These are phyloP conservation scores for Drosophila kikkawai DNA, from an alignment of 1,140 invertebrate genomes.

Conservation along the genomic window DNA sequence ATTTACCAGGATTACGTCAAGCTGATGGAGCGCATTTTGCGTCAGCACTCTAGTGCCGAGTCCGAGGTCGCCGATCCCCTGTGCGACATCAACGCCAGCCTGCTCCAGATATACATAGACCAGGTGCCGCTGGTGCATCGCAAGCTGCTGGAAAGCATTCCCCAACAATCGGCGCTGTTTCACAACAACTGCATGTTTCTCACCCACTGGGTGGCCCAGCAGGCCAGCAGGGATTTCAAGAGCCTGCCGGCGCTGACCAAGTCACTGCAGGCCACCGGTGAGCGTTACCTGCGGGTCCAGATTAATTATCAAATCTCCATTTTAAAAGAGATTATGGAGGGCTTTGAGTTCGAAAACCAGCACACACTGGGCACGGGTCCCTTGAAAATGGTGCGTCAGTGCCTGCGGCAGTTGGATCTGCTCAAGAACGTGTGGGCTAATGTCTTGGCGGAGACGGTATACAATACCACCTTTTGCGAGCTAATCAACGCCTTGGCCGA, in stretches of 20 bases:
- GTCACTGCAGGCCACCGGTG: slow-evolving; percentile 88
- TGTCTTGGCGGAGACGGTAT: slow-evolving; percentile 85
- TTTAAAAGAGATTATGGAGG: slow-evolving; percentile 89
- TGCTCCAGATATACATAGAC: slow-evolving; percentile 92
- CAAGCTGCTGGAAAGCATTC: slow-evolving; percentile 91
- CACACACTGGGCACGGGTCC: slow-evolving; percentile 87
- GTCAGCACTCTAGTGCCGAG: slow-evolving; percentile 89
- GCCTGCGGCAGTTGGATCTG: slow-evolving; percentile 92
- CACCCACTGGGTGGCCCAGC: slow-evolving; percentile 87
- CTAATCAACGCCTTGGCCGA: slow-evolving; percentile 85
- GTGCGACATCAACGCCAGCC: slow-evolving; percentile 86
- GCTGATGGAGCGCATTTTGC: slow-evolving; percentile 90
- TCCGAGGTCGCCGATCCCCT: slow-evolving; percentile 88
- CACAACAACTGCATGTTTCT: slow-evolving; percentile 97
- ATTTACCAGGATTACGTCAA: slow-evolving; percentile 88
- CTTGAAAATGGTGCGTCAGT: slow-evolving; percentile 92
- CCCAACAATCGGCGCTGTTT: slow-evolving; percentile 94
- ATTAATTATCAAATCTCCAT: slow-evolving; percentile 90
- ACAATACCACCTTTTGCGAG: slow-evolving; percentile 85
- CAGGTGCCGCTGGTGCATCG: slow-evolving; percentile 92
- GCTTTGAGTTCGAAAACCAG: slow-evolving; percentile 88
- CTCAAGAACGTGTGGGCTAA: slow-evolving; percentile 94
- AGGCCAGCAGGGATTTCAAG: slow-evolving; percentile 77
- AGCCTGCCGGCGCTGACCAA: slow-evolving; percentile 81
- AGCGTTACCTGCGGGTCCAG: slow-evolving; percentile 89